These are phyloP conservation scores for Lepus americanus DNA, from an alignment of 2,113 vertebrate genomes.

Conservation along the genomic window DNA sequence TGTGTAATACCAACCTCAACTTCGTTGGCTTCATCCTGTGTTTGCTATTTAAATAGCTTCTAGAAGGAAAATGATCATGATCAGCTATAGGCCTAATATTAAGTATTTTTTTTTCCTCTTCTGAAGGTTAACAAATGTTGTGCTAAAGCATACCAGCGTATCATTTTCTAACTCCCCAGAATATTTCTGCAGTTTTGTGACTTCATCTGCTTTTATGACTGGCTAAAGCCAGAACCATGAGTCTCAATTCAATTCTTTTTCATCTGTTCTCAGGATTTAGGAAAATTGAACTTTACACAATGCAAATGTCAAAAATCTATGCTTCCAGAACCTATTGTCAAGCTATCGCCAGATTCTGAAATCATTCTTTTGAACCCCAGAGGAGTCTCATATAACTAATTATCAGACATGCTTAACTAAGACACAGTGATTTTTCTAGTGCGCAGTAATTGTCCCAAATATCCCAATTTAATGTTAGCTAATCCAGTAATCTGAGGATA, in stretches of 20 bases:
- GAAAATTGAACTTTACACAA: constrained; percentile 2
- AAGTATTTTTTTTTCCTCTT: constrained; percentile 40
- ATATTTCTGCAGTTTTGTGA: neutral
- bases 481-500: neutral
- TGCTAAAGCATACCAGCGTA: constrained; percentile 2
- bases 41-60: constrained; percentile 65
- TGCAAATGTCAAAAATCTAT: neutral
- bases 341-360: neutral
- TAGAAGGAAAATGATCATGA: constrained; percentile 44
- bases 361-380: neutral
- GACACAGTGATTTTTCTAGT: neutral
- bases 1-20: constrained; percentile 53
- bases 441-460: constrained; percentile 27
- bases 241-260: constrained; percentile 3
- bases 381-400: constrained; percentile 16
- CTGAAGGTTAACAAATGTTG: constrained; percentile 43
- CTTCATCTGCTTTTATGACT: neutral
- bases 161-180: neutral
- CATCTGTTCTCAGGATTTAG: neutral
- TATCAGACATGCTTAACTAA: neutral
- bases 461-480: neutral
- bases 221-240: neutral
- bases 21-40: neutral
- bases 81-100: constrained; percentile 37
- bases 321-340: neutral